Percentiles rank a stretch among this genome's conserved stretches.
These are phyloP conservation scores for Drosophila lacertosa DNA, from an alignment of 1,140 invertebrate species.

Conservation along the genomic window DNA sequence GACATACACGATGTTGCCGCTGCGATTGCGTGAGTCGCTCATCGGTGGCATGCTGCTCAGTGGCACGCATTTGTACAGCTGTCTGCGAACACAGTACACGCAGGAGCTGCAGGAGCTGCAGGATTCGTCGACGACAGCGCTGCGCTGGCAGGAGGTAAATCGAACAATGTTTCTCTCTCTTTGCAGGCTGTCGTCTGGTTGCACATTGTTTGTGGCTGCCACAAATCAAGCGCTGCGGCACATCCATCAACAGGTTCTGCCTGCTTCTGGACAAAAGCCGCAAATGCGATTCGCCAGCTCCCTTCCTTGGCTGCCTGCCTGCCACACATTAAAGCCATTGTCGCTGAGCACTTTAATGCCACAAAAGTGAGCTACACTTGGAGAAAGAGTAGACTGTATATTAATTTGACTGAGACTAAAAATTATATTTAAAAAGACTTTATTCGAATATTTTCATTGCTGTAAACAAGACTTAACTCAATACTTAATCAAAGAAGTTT, in stretches of 20 bases:
- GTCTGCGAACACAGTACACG: constrained; percentile 41
- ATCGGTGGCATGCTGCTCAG: constrained; percentile 89
- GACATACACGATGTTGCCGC: constrained; percentile 93
- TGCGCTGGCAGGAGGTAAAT: constrained; percentile 47
- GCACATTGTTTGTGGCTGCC: constrained; percentile 39
- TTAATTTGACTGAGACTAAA: too few relatives aligned
- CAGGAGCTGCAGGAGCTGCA: constrained; percentile 7
- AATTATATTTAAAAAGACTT: too few relatives aligned
- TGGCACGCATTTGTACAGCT: constrained; percentile 87
- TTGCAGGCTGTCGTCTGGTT: background rate
- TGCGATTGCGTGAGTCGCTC: constrained; percentile 91
- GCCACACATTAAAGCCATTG: constrained; percentile 2
- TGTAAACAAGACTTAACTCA: too few relatives aligned
- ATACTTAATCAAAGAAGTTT: too few relatives aligned
- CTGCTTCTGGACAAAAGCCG: constrained; percentile 10
- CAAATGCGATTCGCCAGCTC: background rate
- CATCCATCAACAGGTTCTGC: constrained; percentile 36
- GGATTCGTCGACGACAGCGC: constrained; percentile 53
- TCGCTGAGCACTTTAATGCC: background rate
- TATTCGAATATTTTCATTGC: too few relatives aligned
- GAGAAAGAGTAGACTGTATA: too few relatives aligned
- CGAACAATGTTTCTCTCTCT: background rate
- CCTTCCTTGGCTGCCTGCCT: background rate
- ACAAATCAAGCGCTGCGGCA: constrained; percentile 32
- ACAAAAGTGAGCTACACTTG: too few relatives aligned